Base-by-base conservation (phyloP, 2,797 vertebrate genomes). In the Huso huso region DNA sequence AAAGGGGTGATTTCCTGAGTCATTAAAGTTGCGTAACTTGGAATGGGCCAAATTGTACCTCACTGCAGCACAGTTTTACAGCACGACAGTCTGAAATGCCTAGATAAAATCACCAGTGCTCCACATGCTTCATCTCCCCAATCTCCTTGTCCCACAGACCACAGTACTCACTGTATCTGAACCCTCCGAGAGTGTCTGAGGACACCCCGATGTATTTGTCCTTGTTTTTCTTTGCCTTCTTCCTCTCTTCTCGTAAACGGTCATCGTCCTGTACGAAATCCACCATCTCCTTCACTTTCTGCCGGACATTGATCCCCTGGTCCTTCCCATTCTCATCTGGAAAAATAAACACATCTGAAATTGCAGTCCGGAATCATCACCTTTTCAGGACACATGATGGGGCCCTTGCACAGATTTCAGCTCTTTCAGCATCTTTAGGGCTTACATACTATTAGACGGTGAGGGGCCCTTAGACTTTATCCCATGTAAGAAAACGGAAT, bases 151-250 rank as follows among this genome's bases (percentile, higher is more conserved):
- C 23, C 23, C 23, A 37, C 23, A 37, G 23, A 37, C 23, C 10
- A 49, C 64, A 61, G 62, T 77, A 93, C 95, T 92, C 86, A 98
- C 95, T 83, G 77, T 96, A 96, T 85, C 91, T 85, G 82, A 91
- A 94, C 71, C 93, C 87, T 69, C 92, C 93, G 75, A 91, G 89
- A 74, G 88, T 93, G 77, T 98, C 93, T 0, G 95, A 97, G 62
- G 96, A 97, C 70, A 99, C 94, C 94, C 97, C 97, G 50, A 98
- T 85, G 66, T 94, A 99, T 88, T 98, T 99, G 85, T 99, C 96
- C 84, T 93, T 93, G 88, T 95, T 97, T 84, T 95, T 97, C 88
- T 98, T 99, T 1, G 97, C 96, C 75, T 98, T 98, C 89, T 98
- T 99, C 74, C 96, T 87, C 79, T 99, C 97, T 77, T 98, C 96